Evolutionary conservation across 2,888 invertebrate species (phyloP), one percentile per base, ranked within the genome.

Genomic region (Acrobasis consociella): DNA sequence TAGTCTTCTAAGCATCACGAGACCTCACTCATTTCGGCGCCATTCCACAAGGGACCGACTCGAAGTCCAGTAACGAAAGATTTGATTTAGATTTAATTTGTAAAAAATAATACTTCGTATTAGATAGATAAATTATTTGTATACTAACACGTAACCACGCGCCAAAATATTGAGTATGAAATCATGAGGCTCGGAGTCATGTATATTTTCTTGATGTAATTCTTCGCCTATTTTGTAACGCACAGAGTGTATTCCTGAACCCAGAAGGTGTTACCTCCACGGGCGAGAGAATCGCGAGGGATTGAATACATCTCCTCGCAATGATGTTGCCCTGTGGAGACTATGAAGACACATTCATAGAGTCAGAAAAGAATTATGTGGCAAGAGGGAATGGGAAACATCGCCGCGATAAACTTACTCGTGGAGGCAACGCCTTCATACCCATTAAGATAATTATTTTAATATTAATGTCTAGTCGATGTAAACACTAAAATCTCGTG

Each of bases 111-210:
- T 78, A 81, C 80, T 82, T 78, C 79, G 79, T 76, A 77, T 80
- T 85, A 86, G 84, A 82, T 85, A 86, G 85, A 64, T 68, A 81
- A 85, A 82, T 81, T 83, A 73, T 71, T 71, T 64, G 17, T 56
- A 56, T 56, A 56, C 42, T 11, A 5, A 17, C 64, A 72, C 69
- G 37, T 69, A 70, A 58, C 73, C 62, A 51, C 13, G 46, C 46
- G 46, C 46, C 62, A 53, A 61, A 64, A 56, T 61, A 62, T 61
- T 68, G 61, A 50, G 37, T 62, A 64, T 53, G 22, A 63, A 49
- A 53, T n/a, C 46, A 13, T 13, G 53, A 16, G 49, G 52, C 17
- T 49, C 39, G 37, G 17, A 39, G 39, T 49, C 56, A 49, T 51
- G 42, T 59, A 59, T 64, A 56, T 52, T 64, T 66, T 63, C 55